Percentiles rank a stretch among this genome's conserved stretches.
Conservation (phyloP, 2,113 vertebrate genomes). For the Mohoua ochrocephala region DNA sequence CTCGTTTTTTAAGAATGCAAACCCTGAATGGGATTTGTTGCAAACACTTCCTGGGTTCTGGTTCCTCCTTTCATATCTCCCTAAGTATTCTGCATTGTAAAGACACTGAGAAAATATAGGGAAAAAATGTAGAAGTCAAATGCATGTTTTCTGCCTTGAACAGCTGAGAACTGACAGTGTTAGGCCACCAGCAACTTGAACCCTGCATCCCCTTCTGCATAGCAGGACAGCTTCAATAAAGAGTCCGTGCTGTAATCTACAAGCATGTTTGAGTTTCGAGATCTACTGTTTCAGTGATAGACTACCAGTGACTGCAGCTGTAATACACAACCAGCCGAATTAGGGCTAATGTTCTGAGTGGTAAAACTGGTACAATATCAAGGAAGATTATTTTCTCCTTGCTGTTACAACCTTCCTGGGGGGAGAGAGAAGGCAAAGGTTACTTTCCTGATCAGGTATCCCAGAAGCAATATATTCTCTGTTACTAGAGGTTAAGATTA, state of each 20-base stretch:
- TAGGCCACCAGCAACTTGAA: not conserved
- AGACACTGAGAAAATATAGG: not conserved
- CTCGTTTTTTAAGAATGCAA: not conserved
- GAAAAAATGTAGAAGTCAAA: not conserved
- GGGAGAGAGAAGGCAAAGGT: not conserved
- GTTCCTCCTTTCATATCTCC: not conserved
- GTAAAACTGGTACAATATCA: not conserved
- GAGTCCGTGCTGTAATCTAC: not conserved
- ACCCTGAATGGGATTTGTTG: not conserved
- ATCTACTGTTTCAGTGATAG: not conserved
- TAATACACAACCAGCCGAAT: rapidly evolving
- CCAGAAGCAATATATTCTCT: not conserved
- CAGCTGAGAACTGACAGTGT: not conserved
- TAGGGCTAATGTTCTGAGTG: not conserved
- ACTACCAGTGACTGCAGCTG: not conserved
- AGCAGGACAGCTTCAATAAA: not conserved
- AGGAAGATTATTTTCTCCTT: not conserved
- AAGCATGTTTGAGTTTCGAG: not conserved
- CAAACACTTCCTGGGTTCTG: not conserved
- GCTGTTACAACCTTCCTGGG: not conserved
- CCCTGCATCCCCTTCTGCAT: not conserved
- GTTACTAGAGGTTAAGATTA: not conserved
- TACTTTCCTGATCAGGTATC: not conserved
- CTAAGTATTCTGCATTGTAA: not conserved
- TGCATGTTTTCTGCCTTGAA: not conserved